Percentiles rank a stretch among this genome's conserved stretches.
Evolutionary conservation across 2,888 invertebrate genomes (phyloP).

Genomic region (Macrophya annulata): DNA sequence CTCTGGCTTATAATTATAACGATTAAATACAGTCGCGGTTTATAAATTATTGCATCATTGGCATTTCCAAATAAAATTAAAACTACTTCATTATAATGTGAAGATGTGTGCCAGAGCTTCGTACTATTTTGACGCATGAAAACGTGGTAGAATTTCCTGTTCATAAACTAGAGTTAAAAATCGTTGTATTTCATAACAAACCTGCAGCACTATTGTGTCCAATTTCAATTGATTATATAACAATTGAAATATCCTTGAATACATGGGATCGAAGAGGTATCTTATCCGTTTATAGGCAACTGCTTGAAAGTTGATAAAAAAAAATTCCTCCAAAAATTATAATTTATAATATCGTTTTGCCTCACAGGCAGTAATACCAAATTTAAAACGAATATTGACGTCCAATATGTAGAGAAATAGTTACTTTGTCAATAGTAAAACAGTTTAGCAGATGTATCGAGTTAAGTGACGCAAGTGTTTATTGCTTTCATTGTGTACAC

Average conservation of each 20-base stretch:
- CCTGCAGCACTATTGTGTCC: not conserved
- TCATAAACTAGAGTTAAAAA: conserved; percentile 1
- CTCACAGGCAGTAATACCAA: not conserved
- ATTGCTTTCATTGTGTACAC: not conserved
- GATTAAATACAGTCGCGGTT: conserved; percentile 3
- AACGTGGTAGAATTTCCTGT: not conserved
- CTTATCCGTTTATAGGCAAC: not conserved
- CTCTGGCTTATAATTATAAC: not conserved
- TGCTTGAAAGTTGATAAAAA: not conserved
- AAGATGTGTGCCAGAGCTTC: not conserved
- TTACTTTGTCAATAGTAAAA: conserved; percentile 15
- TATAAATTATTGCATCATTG: conserved; percentile 19
- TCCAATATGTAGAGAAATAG: not conserved
- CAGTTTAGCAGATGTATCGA: not conserved
- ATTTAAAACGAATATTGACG: not conserved
- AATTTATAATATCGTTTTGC: not conserved
- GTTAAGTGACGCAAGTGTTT: conserved; percentile 23
- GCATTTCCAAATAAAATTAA: not conserved
- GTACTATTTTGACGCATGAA: not conserved
- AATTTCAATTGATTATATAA: conserved; percentile 36
- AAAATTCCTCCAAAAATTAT: not conserved
- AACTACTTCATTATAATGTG: not conserved
- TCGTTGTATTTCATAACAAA: not conserved
- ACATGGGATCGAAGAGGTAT: not conserved
- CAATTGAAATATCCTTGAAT: conserved; percentile 14